Evolutionary conservation across 1,140 invertebrate genomes (phyloP).

Genomic region (Polyergus mexicanus): DNA sequence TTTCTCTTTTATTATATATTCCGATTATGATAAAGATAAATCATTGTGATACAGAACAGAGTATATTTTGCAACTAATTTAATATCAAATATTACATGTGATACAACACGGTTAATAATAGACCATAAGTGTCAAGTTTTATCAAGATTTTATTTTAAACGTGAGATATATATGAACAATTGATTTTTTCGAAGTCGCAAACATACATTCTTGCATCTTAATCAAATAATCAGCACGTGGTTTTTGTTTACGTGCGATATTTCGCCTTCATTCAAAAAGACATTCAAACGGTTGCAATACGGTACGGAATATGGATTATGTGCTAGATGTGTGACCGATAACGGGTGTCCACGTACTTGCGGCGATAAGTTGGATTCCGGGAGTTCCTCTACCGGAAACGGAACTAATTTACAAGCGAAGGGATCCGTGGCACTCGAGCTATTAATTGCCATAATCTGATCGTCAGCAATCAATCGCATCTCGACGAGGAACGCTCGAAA

Average conservation of each 20-base stretch:
- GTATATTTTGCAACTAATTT: background rate
- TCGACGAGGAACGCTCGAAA: constrained; percentile 49
- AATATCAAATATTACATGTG: background rate
- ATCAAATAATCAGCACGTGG: background rate
- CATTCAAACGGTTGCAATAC: background rate
- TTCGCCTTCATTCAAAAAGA: background rate
- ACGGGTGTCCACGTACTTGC: constrained; percentile 67
- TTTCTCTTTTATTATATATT: background rate
- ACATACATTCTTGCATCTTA: background rate
- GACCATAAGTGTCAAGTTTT: background rate
- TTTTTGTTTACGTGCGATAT: background rate
- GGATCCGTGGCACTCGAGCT: constrained; percentile 70
- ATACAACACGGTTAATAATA: background rate
- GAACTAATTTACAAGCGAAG: constrained; percentile 75
- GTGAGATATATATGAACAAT: background rate
- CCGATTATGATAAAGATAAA: background rate
- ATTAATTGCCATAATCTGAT: constrained; percentile 78
- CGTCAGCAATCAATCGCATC: constrained; percentile 73
- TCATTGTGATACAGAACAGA: background rate
- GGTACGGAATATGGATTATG: constrained; percentile 40
- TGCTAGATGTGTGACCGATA: constrained; percentile 42
- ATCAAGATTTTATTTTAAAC: background rate
- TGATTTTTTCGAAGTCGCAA: background rate
- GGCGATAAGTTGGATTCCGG: constrained; percentile 75
- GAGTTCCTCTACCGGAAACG: constrained; percentile 71